Base-by-base conservation (phyloP, 1,140 invertebrate species). In the Holcopasites calliopsidis region DNA sequence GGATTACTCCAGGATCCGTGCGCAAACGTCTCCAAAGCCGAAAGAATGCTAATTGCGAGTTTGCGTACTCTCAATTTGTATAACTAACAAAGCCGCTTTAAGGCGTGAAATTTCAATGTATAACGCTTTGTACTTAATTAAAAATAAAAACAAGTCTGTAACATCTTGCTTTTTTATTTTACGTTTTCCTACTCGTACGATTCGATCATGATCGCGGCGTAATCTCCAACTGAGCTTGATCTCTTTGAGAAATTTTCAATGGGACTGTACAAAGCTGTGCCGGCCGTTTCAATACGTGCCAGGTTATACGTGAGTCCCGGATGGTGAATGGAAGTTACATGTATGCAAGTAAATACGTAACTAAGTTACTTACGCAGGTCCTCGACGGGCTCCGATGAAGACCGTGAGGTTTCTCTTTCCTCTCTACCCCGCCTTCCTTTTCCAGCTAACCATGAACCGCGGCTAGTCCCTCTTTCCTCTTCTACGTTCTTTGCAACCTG, bases 261-360 rank as follows among this genome's bases (percentile, higher is more conserved):
- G 18, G 16, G 62, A 71, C 74, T 80, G 57, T 82, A 77, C 78
- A 18, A 80, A 80, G 68, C 18, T 8, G 62, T 26, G 49, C 57
- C 40, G 42, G 64, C 60, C 55, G 50, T 81, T 74, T 65, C 58
- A 83, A 74, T 26, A 44, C 70, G 70, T 82, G 60, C 47, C 65
- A 75, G 60, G 31, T 38, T 61, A 70, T 69, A 80, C 75, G 50
- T 70, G 74, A 55, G 73, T 77, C 62, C 52, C 49, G 28, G 68
- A 35, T 60, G 64, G 64, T 80, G 79, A 82, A 82, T 82, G 66
- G 54, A 42, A 82, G 69, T 77, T 54, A 52, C n/a, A n/a, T n/a
- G n/a, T n/a, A n/a, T n/a, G n/a, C n/a, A n/a, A n/a, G n/a, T n/a
- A n/a, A n/a, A n/a, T n/a, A n/a, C n/a, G n/a, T n/a, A n/a, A n/a